Conservation (phyloP, 2,113 vertebrate genomes). For the Holacanthus passer region DNA sequence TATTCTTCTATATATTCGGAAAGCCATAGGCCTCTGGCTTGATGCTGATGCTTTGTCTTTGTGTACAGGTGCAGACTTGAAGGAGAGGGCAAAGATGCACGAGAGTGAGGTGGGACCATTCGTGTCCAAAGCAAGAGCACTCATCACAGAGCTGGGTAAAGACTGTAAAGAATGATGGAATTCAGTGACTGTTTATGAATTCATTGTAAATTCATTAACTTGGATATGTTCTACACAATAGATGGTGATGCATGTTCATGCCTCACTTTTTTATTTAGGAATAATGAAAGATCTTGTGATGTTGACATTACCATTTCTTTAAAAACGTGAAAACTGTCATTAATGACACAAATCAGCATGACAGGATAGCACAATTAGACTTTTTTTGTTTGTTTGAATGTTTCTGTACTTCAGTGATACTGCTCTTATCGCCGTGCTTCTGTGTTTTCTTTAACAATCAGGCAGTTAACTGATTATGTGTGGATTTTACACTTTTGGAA, state of each 20-base stretch:
- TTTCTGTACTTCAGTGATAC: too few relatives aligned
- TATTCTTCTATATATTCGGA: not conserved
- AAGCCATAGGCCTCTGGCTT: not conserved
- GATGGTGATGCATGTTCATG: not conserved
- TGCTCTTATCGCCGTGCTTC: too few relatives aligned
- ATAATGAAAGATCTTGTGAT: not conserved
- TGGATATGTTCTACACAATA: not conserved
- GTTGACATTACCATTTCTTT: not conserved
- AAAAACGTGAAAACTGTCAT: not conserved
- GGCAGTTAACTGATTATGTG: too few relatives aligned
- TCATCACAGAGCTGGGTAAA: slow-evolving; percentile 95
- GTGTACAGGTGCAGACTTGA: slow-evolving; percentile 93
- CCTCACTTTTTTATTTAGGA: not conserved
- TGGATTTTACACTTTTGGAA: too few relatives aligned
- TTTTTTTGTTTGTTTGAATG: too few relatives aligned
- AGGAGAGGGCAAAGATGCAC: slow-evolving; percentile 97
- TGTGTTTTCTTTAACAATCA: too few relatives aligned
- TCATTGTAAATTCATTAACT: fast-evolving
- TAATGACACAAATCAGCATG: not conserved
- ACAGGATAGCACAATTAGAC: not conserved
- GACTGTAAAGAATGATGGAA: slow-evolving; percentile 78
- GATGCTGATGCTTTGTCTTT: slow-evolving; percentile 2
- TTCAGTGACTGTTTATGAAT: not conserved
- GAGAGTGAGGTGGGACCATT: slow-evolving; percentile 95
- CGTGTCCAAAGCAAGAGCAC: slow-evolving; percentile 92